Evolutionary conservation across 1,140 invertebrate genomes (phyloP), one percentile per base, ranked within the genome.

Genomic region (Listronotus oregonensis): DNA sequence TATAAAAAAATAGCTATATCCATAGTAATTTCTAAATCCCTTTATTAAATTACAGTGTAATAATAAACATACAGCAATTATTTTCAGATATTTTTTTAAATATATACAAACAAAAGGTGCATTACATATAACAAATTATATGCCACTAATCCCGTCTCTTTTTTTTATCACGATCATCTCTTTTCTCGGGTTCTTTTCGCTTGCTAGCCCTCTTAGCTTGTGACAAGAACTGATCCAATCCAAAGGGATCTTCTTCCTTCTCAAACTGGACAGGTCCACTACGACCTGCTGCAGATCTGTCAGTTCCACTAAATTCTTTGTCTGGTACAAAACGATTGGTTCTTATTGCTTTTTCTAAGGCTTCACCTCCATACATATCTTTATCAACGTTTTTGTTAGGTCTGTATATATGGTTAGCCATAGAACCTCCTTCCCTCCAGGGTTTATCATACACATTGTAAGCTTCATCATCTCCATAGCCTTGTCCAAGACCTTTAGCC

Each of bases 391-490:
- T 93, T 74, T 92, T 90, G 39, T 88, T 87, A 0, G 97, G 97
- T 52, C 96, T 81, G 81, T 99, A 99, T 67, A 99, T 90, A 78
- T 94, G 92, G 14, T 90, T 87, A 0, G 90, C 94, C 58, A 98
- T 83, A 0, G 87, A 88, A 66, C 90, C 90, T 15, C 89, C 83
- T 72, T 92, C 90, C 55, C 92, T 86, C 93, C 93, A 96, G 0
- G 93, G 92, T 80, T 97, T 96, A 78, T 99, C 96, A 79, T 99
- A 99, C 0, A 99, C 95, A 80, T 93, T 96, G 80, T 99, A 99
- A 0, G 91, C 91, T 74, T 99, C 98, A 73, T 99, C 98, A 75
- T 99, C 96, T 5, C 89, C 95, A 82, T 96, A 99, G 7, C 98
- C 98, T 79, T 78, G 65, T 27, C 75, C 95, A 88, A 99, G 91